Base-by-base conservation (phyloP, 2,113 vertebrate species). In the Pygoscelis antarcticus region DNA sequence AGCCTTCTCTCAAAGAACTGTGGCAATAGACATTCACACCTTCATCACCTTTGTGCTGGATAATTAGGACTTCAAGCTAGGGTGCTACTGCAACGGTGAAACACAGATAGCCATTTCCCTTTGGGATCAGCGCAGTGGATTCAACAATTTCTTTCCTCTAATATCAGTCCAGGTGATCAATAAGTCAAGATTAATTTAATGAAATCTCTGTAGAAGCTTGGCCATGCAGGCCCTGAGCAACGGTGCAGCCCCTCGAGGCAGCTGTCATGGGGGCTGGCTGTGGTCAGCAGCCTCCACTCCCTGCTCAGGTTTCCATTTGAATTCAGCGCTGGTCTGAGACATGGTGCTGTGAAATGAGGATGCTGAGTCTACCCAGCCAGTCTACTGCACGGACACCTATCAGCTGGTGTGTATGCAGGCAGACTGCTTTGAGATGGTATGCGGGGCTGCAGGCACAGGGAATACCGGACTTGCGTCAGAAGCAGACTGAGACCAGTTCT, bases 261-360 rank as follows among this genome's bases (percentile, higher is more conserved):
- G 34, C 16, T 44, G 34, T 47, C n/a, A 15, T 0, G 0, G 34
- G 8, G 8, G 19, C 36, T 83, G 58, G 18, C 40, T 54, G 54
- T 25, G 21, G n/a, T 44, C 87, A 68, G 38, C 17, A 4, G 9
- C 58, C 27, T 36, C 36, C 30, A 12, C 20, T 62, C 49, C 65
- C 40, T 69, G 62, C 49, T 65, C 54, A 51, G 72, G 36, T 47
- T 83, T 61, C 49, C 16, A 2, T 21, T 26, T 60, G 49, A 65
- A 32, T 34, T 76, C n/a, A 51, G 38, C 4, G 1, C 49, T 60
- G 49, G 36, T 26, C n/a, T 32, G 30, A 77, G 44, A 25, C 29
- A 16, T 3, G 30, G 14, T 22, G 19, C 65, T 66, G 46, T 38
- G 58, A 72, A 79, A 51, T 1, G 10, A 58, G 57, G 57, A 60